These are phyloP conservation scores for Mycogona germanica DNA, from an alignment of 2,888 invertebrate species.

Conservation along the genomic window DNA sequence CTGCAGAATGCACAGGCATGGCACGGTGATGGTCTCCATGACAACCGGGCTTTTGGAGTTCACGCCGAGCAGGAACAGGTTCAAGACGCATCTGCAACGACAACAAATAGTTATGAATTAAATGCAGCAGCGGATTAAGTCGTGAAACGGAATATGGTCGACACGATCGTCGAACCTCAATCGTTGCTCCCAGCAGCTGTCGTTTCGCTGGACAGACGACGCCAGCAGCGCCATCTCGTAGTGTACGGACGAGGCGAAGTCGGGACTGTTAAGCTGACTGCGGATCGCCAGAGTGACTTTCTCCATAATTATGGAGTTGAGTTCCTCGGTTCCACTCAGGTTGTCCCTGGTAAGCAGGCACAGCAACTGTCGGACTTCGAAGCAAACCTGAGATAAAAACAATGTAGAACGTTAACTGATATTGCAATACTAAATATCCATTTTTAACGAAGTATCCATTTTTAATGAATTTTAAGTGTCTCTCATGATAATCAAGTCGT, in stretches of 20 bases:
- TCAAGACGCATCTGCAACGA: slow-evolving; percentile 50
- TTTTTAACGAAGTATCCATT: background rate
- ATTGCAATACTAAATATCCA: background rate
- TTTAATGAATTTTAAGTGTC: background rate
- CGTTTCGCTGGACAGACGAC: slow-evolving; percentile 78
- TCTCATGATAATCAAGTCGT: background rate
- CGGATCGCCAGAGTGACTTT: slow-evolving; percentile 50
- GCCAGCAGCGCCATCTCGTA: slow-evolving; percentile 82
- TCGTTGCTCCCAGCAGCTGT: slow-evolving; percentile 90
- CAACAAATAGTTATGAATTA: background rate
- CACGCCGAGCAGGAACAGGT: slow-evolving; percentile 63
- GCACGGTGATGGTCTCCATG: slow-evolving; percentile 79
- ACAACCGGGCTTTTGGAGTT: slow-evolving; percentile 50
- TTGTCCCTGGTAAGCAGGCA: slow-evolving; percentile 84
- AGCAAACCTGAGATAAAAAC: slow-evolving; percentile 48
- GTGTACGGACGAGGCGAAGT: slow-evolving; percentile 61
- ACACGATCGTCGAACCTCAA: slow-evolving; percentile 43
- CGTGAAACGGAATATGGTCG: slow-evolving; percentile 18
- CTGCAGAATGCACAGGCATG: slow-evolving; percentile 83
- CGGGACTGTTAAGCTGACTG: slow-evolving; percentile 52
- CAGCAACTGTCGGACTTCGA: slow-evolving; percentile 75
- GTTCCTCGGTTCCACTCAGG: slow-evolving; percentile 61
- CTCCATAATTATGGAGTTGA: slow-evolving; percentile 67
- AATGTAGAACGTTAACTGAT: background rate
- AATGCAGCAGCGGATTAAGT: background rate